Base-by-base conservation (phyloP, 2,888 invertebrate genomes). In the Tinea semifulvella region DNA sequence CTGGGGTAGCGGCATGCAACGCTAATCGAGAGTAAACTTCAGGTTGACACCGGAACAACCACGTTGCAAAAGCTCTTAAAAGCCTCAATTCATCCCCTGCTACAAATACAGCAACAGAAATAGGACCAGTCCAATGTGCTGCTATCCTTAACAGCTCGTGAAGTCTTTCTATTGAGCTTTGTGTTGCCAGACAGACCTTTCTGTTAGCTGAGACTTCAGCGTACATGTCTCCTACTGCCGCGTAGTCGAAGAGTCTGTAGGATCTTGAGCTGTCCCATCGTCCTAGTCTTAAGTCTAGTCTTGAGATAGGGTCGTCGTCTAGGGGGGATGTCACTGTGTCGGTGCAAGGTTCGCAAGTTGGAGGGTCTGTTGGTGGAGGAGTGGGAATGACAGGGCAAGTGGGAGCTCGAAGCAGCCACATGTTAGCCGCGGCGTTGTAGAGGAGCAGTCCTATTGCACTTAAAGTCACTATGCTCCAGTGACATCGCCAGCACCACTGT, bases 111-210 rank as follows among this genome's bases (percentile, higher is more conserved):
- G 94, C 92, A 0, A 90, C 84, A 0, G 94, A 95, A 55, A 96
- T 90, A 0, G 94, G 91, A 0, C 94, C 94, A 5, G 85, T 84
- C 94, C 94, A 95, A 56, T 92, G 89, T 40, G 88, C 85, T 0
- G 91, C 89, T 27, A 93, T 91, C 53, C 89, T 87, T 0, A 91
- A 84, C 13, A 95, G 63, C 28, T 93, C 92, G 51, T 87, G 84
- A 6, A 96, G 68, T 49, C 92, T 85, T 57, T 95, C 95, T 42
- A 95, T 81, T 0, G 94, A 94, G 54, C 90, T 89, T 65, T 95
- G 94, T 0, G 94, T 94, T 0, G 94, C 94, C 47, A 95, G 68
- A 54, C 91, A 91, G 10, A 91, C 88, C 13, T 73, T 72, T 46
- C 83, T 83, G 10, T 70, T 65, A n/a, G 80, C 65, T 10, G 87